Base-by-base conservation (phyloP, 2,113 vertebrate species). In the Sardina pilchardus region DNA sequence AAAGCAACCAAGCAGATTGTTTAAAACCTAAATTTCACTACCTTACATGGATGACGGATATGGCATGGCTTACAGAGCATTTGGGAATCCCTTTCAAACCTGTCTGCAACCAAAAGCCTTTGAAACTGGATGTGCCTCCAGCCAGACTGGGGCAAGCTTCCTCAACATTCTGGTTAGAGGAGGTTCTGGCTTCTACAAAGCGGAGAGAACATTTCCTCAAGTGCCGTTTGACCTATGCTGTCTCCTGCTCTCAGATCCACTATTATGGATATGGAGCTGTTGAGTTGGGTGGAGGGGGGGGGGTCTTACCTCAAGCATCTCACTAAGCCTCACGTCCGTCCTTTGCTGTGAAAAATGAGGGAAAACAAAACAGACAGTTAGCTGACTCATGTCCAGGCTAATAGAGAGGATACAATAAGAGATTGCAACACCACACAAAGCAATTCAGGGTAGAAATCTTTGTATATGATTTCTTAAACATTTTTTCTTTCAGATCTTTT, bases 301-400 rank as follows among this genome's bases (percentile, higher is more conserved):
- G 63, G n/a, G 81, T 89, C 95, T 93, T 95, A 99, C 98, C 97
- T 99, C 98, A 14, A 99, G 94, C 98, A 99, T 99, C 94, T 99
- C 98, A 89, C 98, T 99, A 91, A 99, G 96, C 85, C 98, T 95
- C 2, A 99, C 97, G 91, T 99, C 98, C 56, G 98, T 99, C 93
- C 98, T 97, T 99, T 99, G 98, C 98, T 99, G 92, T n/a, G 83
- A 87, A 48, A n/a, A 81, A 78, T 56, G 63, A 85, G 48, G 34
- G 34, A 85, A 80, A 63, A 90, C 45, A 36, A 42, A 78, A 5
- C 30, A 78, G 12, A 16, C 26, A 3, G 14, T 78, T 34, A 78
- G 26, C 34, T 4, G 34, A 78, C 19, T 59, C 63, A 56, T 14
- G 71, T 24, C 85, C 10, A 80, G 44, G 81, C 8, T 6, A 21